Conservation (phyloP, 2,888 invertebrate species). For the Hemithea aestivaria region DNA sequence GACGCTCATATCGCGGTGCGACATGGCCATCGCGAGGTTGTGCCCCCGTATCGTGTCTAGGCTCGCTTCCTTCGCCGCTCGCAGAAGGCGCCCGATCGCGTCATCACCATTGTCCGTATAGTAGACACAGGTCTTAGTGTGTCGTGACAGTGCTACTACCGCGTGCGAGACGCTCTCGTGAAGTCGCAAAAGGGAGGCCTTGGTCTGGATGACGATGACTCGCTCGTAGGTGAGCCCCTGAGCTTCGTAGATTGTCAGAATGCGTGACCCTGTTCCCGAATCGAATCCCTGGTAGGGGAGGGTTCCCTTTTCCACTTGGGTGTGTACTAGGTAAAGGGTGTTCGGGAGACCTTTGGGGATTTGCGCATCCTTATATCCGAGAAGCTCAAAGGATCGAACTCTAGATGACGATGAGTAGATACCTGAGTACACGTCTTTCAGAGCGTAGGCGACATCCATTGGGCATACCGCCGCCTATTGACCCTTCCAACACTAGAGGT, state of each 20-base stretch:
- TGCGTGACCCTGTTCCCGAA: no score
- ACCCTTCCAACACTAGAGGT: no score
- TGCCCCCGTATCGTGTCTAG: no score
- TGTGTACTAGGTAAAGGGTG: background rate
- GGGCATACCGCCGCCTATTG: no score
- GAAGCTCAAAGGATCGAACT: background rate
- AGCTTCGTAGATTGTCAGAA: no score
- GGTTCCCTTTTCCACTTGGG: no score
- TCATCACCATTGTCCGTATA: background rate
- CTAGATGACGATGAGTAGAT: background rate
- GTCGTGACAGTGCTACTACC: slow-evolving; percentile 1
- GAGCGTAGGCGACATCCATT: background rate
- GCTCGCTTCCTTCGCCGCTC: no score
- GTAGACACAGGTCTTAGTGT: slow-evolving; percentile 1
- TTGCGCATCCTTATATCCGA: background rate
- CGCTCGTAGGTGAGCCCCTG: no score
- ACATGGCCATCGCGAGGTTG: no score
- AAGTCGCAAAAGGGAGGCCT: background rate
- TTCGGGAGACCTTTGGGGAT: background rate
- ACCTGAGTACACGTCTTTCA: background rate
- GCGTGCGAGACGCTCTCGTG: slow-evolving; percentile 1
- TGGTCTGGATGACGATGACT: background rate
- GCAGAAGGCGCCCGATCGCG: background rate
- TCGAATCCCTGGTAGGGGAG: no score
- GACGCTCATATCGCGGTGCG: no score